A percentile compares a stretch with the other conserved stretches of the same genome.
phyloP scores from a whole-genome alignment of 1,140 invertebrate species.

The Medauroidea extradentata region DNA sequence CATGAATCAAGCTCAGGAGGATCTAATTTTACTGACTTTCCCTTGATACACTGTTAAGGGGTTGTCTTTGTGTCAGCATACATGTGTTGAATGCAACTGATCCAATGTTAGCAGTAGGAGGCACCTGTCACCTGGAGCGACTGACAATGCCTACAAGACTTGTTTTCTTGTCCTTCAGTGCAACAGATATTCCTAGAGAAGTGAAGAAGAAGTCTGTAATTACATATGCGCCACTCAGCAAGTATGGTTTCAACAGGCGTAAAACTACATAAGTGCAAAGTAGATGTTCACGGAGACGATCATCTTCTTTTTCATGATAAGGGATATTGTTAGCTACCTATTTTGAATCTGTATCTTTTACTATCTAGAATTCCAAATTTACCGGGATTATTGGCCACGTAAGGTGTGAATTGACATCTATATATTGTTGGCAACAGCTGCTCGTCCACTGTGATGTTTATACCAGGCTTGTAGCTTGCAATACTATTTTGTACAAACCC shows the following conservation, averaged over 20 bases:
- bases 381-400: background rate
- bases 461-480: constrained; percentile 2
- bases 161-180: constrained; percentile 5
- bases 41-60: constrained; percentile 20
- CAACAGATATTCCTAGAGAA: constrained; percentile 19
- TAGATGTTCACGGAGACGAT: background rate
- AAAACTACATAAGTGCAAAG: too few species aligned
- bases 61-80: background rate
- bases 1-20: constrained; percentile 13
- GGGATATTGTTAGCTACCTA: constrained; percentile 1
- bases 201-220: constrained; percentile 36
- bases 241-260: too few species aligned
- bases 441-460: constrained; percentile 30
- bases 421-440: constrained; percentile 34
- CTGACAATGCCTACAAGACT: constrained; percentile 20
- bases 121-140: background rate
- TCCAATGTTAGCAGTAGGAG: background rate
- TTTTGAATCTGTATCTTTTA: background rate
- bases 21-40: constrained; percentile 19
- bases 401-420: constrained; percentile 2
- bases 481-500: too few species aligned
- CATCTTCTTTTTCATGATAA: constrained; percentile 4
- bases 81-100: background rate
- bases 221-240: constrained; percentile 20
- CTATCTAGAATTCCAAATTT: constrained; percentile 9